These are phyloP conservation scores for Hephaestus fuliginosus DNA, from an alignment of 2,797 vertebrate genomes.

Conservation along the genomic window DNA sequence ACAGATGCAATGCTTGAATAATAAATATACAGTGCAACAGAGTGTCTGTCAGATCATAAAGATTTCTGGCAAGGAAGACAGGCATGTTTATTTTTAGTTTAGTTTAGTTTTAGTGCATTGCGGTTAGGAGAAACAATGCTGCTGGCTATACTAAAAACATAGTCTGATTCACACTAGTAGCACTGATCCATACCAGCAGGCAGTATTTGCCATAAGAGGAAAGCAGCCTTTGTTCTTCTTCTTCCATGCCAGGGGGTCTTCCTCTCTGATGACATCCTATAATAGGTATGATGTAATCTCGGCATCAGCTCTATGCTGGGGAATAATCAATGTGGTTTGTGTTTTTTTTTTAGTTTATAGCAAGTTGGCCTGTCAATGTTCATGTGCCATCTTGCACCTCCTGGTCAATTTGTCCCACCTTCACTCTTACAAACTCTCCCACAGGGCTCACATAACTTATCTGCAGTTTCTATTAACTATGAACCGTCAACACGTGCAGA, in stretches of 20 bases:
- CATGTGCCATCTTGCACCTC: not conserved
- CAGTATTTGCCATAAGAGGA: slow-evolving; percentile 11
- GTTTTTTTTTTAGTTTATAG: not conserved
- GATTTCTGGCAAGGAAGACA: not conserved
- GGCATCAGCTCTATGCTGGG: not conserved
- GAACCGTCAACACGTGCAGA: not conserved
- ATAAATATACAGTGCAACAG: not conserved
- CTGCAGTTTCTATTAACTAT: not conserved
- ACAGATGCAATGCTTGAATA: not conserved
- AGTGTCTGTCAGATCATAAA: not conserved
- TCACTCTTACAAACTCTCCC: not conserved
- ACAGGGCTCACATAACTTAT: not conserved
- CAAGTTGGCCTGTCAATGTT: not conserved
- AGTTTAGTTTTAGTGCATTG: not conserved
- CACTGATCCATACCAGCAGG: not conserved
- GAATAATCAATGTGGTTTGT: slow-evolving; percentile 16
- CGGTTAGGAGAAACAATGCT: not conserved
- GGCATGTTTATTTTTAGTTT: not conserved
- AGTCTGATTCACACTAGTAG: not conserved
- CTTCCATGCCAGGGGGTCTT: not conserved
- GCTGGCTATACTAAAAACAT: not conserved
- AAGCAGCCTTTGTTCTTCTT: not conserved
- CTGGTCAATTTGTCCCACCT: not conserved
- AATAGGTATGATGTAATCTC: slow-evolving; percentile 1
- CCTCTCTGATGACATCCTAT: slow-evolving; percentile 13